These are phyloP conservation scores for Aix galericulata DNA, from an alignment of 2,113 vertebrate genomes.

Conservation along the genomic window DNA sequence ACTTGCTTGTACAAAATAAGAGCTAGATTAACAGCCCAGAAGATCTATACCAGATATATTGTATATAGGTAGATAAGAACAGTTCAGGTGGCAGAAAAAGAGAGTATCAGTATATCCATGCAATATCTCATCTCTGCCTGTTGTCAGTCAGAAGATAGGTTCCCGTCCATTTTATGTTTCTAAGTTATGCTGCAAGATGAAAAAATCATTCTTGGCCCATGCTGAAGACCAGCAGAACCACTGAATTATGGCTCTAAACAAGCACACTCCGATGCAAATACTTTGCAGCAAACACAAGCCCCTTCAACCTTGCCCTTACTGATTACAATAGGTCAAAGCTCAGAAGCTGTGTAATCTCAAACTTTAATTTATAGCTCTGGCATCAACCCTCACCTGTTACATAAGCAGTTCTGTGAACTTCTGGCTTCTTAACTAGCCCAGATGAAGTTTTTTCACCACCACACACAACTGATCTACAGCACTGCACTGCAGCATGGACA, in stretches of 20 bases:
- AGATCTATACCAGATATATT: background rate
- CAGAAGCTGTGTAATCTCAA: background rate
- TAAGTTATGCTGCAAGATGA: background rate
- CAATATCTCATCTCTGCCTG: background rate
- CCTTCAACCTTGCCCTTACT: accelerated
- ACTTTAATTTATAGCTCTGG: background rate
- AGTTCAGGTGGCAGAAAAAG: background rate
- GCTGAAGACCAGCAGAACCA: background rate
- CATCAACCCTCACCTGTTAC: background rate
- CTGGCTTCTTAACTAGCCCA: background rate
- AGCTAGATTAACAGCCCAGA: background rate
- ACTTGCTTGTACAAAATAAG: background rate
- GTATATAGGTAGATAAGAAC: background rate
- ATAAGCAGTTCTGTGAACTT: background rate
- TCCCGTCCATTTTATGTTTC: background rate
- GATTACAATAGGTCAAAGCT: background rate
- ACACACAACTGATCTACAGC: background rate
- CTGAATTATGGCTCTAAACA: background rate
- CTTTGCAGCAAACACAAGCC: background rate
- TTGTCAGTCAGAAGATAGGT: background rate
- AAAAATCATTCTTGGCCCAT: background rate
- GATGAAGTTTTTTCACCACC: background rate
- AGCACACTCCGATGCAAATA: background rate
- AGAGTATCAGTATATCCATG: background rate
- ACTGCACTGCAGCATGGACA: accelerated